Base-by-base conservation (phyloP, 2,888 invertebrate species). In the Folsomia candida region DNA sequence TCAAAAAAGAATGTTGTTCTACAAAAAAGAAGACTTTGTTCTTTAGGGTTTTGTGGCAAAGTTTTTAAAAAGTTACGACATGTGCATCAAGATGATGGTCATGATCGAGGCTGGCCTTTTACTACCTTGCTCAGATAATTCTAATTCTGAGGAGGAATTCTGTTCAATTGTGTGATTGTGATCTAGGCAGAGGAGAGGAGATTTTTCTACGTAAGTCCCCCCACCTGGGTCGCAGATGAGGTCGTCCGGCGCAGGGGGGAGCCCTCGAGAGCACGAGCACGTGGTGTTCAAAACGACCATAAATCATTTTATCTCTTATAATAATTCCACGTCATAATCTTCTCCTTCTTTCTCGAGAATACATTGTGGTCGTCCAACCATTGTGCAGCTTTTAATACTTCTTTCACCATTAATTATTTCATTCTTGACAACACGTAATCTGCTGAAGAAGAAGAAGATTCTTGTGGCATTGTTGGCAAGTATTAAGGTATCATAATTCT, bases 221-320 rank as follows among this genome's bases (percentile, higher is more conserved):
- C 4, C 4, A 37, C 18, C 24, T 20, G 76, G 79, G 79, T 77
- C 77, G 76, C 62, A 63, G 66, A 51, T 67, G 69, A 76, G 79
- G 79, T 79, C 79, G 73, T 28, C 61, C 62, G 67, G 73, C 73
- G 27, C 75, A 70, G 79, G 79, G 76, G 76, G 79, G 75, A 4
- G 62, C 60, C 67, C 59, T 29, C 3, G 20, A 51, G 68, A 79
- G 79, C 79, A 79, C 79, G 68, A 79, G 79, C 79, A 79, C 79
- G 79, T 79, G 79, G 76, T 77, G 69, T 65, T 71, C 59, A 69
- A 71, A 64, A 64, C 22, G 28, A 74, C 72, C 76, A 79, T 79
- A 79, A 79, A 79, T 79, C 79, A 79, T 77, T 75, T 72, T 70
- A 62, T 37, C 61, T 51, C 62, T 75, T 58, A 59, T 59, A 64